A percentile compares a stretch with the other conserved stretches of the same genome.
Evolutionary conservation across 2,888 invertebrate species (phyloP).

Genomic region (Leptinotarsa juncta): DNA sequence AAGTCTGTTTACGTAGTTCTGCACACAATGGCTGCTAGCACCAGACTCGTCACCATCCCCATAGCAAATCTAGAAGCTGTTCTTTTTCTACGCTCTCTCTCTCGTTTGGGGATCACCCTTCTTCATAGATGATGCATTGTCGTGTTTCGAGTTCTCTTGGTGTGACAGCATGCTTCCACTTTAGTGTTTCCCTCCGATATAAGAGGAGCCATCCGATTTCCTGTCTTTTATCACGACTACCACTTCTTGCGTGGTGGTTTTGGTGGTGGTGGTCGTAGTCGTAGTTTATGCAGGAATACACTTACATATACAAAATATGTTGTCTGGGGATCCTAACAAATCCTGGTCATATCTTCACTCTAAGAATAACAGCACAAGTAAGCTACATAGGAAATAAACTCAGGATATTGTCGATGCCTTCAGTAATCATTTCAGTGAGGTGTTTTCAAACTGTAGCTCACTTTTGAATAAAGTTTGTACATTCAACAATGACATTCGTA

Average conservation of each 20-base stretch:
- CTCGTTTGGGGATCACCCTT: constrained; percentile 57
- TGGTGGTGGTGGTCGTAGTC: constrained; percentile 66
- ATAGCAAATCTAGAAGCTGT: background rate
- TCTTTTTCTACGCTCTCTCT: constrained; percentile 14
- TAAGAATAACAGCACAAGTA: too few species aligned
- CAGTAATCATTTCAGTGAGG: too few species aligned
- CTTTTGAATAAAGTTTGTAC: too few species aligned
- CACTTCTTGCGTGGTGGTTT: constrained; percentile 67
- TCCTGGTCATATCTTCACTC: too few species aligned
- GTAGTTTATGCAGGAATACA: constrained; percentile 57
- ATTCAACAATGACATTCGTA: too few species aligned
- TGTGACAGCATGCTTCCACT: constrained; percentile 62
- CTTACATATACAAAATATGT: too few species aligned
- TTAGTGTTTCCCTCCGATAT: constrained; percentile 60
- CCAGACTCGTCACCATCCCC: constrained; percentile 17
- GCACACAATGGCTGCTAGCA: background rate
- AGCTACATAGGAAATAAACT: too few species aligned
- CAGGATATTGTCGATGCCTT: too few species aligned
- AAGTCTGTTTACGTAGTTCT: constrained; percentile 21
- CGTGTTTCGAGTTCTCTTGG: constrained; percentile 41
- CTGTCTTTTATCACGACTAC: constrained; percentile 39
- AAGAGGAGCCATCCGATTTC: constrained; percentile 42
- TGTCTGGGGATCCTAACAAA: too few species aligned
- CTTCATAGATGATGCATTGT: constrained; percentile 59
- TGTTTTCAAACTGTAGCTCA: too few species aligned